Evolutionary conservation across 2,113 vertebrate species (phyloP), one percentile per base, ranked within the genome.

Genomic region (Edolisoma coerulescens): DNA sequence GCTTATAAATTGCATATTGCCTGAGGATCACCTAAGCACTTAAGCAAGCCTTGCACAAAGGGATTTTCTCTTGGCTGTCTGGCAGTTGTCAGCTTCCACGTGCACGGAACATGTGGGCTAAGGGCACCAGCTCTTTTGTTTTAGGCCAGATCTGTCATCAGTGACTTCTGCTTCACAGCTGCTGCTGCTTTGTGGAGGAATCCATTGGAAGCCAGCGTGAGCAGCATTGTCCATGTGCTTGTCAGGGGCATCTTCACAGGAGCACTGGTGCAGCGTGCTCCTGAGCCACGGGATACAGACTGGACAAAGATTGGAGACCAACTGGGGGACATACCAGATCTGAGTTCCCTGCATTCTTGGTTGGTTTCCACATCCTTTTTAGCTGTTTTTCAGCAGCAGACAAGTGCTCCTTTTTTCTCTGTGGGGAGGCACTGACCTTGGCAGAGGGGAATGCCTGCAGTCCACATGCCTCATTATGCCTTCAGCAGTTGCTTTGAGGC

Each of bases 401-500:
- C 87, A 96, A 95, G 45, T 41, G 63, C 17, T 90, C 33, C 52
- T 84, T 95, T 94, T 88, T 90, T 21, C 52, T 83, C 75, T 52
- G 37, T 26, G n/a, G 68, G 56, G 67, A 93, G 45, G 85, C 90
- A n/a, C 18, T 92, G 93, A 94, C 95, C 92, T 94, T 80, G 85
- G 85, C 92, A 87, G 83, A 74, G 47, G 68, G 56, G 42, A 79
- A 57, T 17, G 33, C 53, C 23, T 79, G 87, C 78, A 74, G 75
- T 50, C 70, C 84, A 49, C 87, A 70, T 81, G 83, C 89, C 74
- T 96, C 91, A 89, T 89, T 87, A 57, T 65, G 78, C 63, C 89
- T 89, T 27, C 81, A 87, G 81, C 69, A 45, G 53, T 22, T 57
- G 65, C 73, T 91, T 69, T 95, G 93, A 82, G 94, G 37, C 59